Percentiles rank a stretch among this genome's conserved stretches.
These are phyloP conservation scores for Chaetodon auriga DNA, from an alignment of 2,113 vertebrate genomes.

Conservation along the genomic window DNA sequence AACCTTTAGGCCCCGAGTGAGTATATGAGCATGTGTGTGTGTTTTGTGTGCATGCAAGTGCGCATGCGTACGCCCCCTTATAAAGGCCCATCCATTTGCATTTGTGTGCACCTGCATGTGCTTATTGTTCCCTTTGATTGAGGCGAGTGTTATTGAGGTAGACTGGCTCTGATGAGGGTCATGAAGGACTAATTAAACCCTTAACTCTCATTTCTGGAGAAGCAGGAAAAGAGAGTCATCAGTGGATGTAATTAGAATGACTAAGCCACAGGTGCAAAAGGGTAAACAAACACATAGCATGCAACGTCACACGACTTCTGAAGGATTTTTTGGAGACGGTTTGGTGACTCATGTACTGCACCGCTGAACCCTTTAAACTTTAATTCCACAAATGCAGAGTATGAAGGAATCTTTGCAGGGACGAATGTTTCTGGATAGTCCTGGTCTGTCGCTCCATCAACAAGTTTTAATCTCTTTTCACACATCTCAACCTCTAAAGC, in stretches of 20 bases:
- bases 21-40: slow-evolving; percentile 13
- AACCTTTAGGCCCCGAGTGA: slow-evolving; percentile 76
- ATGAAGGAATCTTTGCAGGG: not conserved
- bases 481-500: not conserved
- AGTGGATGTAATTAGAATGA: slow-evolving; percentile 57
- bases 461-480: not conserved
- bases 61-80: not conserved
- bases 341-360: not conserved
- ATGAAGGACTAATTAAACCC: slow-evolving; percentile 67
- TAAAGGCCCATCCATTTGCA: slow-evolving; percentile 29
- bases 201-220: slow-evolving; percentile 62
- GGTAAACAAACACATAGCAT: slow-evolving; percentile 49
- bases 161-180: slow-evolving; percentile 71
- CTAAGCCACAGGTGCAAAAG: slow-evolving; percentile 67
- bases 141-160: slow-evolving; percentile 53
- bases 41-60: not conserved
- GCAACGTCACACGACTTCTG: slow-evolving; percentile 5
- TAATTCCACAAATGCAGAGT: not conserved
- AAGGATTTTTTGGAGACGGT: not conserved
- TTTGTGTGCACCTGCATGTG: slow-evolving; percentile 63
- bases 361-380: not conserved
- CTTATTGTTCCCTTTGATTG: slow-evolving; percentile 64
- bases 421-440: not conserved
- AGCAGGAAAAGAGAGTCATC: slow-evolving; percentile 32
- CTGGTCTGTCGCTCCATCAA: not conserved